Evolutionary conservation across 2,797 vertebrate species (phyloP).

Genomic region (Alca torda): DNA sequence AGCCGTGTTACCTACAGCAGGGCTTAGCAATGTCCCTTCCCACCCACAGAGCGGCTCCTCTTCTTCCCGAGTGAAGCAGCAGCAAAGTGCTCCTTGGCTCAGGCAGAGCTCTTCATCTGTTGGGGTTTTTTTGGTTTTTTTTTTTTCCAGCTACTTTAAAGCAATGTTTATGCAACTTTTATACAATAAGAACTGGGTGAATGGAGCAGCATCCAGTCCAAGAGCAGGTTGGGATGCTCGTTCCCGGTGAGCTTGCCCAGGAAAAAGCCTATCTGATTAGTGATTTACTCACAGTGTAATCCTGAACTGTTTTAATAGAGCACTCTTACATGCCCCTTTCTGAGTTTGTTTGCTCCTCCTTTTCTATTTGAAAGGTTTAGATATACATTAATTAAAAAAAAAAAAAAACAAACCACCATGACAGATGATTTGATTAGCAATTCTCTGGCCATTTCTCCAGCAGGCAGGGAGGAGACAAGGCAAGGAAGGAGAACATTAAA

Average conservation of each 20-base stretch:
- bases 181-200: neutral
- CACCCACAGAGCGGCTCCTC: neutral
- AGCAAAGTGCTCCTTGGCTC: slow-evolving; percentile 4
- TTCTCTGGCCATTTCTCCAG: neutral
- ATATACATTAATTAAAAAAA: neutral
- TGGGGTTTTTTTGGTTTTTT: neutral
- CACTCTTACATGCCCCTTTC: neutral
- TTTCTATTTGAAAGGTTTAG: neutral
- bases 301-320: neutral
- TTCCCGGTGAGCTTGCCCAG: neutral
- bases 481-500: neutral
- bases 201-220: neutral
- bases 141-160: neutral
- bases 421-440: neutral
- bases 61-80: neutral
- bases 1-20: neutral
- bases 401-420: neutral
- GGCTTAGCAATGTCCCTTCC: slow-evolving; percentile 2
- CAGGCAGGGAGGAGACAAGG: neutral
- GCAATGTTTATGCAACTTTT: neutral
- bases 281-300: neutral
- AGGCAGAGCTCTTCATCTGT: neutral
- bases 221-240: neutral
- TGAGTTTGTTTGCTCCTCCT: neutral
- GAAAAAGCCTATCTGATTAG: neutral